Evolutionary conservation across 2,888 invertebrate species (phyloP).

Genomic region (Phasia obesa): DNA sequence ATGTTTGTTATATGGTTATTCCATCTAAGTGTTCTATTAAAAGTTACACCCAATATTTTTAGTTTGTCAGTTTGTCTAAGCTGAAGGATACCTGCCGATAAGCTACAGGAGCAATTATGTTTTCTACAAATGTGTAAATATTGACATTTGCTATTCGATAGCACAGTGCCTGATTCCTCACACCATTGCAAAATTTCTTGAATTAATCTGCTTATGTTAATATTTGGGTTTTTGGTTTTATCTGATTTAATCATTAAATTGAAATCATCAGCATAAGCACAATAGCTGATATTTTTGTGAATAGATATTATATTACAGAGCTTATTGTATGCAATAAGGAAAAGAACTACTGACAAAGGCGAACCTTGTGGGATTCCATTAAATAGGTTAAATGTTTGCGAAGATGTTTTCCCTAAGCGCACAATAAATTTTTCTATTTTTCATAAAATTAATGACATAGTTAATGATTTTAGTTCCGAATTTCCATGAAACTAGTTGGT

Average conservation of each 20-base stretch:
- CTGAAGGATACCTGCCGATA: not conserved
- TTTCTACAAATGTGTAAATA: not conserved
- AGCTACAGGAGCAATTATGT: not conserved
- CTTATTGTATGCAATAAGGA: constrained; percentile 54
- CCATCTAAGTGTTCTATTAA: not conserved
- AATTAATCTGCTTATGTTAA: too few relatives aligned
- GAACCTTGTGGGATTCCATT: too few relatives aligned
- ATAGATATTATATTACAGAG: constrained; percentile 38
- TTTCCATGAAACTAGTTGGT: constrained; percentile 1
- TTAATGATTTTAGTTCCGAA: constrained; percentile 21
- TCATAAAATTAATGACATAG: constrained; percentile 5
- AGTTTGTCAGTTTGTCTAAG: not conserved
- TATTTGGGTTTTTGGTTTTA: constrained; percentile 1
- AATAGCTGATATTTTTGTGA: constrained; percentile 61
- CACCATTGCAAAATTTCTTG: not conserved
- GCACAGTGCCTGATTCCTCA: not conserved
- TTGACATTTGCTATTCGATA: not conserved
- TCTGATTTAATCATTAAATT: constrained; percentile 54
- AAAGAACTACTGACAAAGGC: not conserved
- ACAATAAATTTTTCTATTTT: too few relatives aligned
- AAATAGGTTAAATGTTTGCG: too few relatives aligned
- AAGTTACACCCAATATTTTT: not conserved
- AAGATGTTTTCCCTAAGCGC: too few relatives aligned
- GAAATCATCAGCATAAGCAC: constrained; percentile 69
- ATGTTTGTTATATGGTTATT: not conserved